Evolutionary conservation across 53 echinoderm and acorn worm genomes (phyloP).

Genomic region (Astropecten irregularis): DNA sequence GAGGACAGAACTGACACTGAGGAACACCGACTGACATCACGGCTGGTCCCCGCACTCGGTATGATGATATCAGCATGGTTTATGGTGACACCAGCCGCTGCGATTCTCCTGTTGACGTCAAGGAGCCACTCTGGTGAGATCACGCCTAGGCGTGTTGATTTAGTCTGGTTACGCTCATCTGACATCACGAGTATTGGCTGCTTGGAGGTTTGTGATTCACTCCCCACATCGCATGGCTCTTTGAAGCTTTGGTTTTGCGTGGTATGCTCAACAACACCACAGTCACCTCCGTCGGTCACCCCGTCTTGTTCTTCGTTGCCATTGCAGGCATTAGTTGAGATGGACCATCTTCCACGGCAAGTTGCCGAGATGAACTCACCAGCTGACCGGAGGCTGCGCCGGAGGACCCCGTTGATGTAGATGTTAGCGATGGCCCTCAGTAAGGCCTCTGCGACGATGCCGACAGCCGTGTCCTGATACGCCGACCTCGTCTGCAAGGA

Average conservation of each 20-base stretch:
- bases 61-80: neutral
- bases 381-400: neutral
- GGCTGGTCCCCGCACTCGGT: neutral
- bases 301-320: neutral
- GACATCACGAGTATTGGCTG: neutral
- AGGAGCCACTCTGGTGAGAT: constrained; percentile 17
- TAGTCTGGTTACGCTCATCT: neutral
- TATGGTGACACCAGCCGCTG: neutral
- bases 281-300: neutral
- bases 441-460: constrained; percentile 7
- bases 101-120: constrained; percentile 29
- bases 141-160: neutral
- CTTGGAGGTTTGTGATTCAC: neutral
- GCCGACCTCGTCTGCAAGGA: neutral
- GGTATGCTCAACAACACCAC: neutral
- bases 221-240: too few relatives aligned
- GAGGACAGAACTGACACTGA: constrained; percentile 30
- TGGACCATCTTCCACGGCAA: neutral
- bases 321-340: neutral
- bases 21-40: constrained; percentile 32
- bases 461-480: constrained; percentile 19
- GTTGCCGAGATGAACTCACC: neutral
- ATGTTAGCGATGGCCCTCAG: constrained; percentile 35
- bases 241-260: too few relatives aligned
- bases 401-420: constrained; percentile 20